Conservation (phyloP, 2,888 invertebrate species). For the Melitaea athalia region DNA sequence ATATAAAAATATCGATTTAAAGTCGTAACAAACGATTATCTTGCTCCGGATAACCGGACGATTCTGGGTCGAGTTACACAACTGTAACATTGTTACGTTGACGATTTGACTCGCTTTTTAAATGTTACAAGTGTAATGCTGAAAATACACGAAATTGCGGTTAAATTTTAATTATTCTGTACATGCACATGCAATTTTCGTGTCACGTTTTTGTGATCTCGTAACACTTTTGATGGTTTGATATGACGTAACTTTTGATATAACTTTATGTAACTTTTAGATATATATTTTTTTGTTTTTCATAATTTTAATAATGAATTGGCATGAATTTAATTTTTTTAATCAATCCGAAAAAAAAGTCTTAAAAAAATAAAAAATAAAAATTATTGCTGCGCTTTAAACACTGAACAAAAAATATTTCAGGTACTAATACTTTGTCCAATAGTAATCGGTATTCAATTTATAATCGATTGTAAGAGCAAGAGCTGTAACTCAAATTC, state of each 20-base stretch:
- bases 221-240: conserved; percentile 1
- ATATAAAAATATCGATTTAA: neutral
- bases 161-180: conserved; percentile 14
- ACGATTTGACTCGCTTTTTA: conserved; percentile 52
- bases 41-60: conserved; percentile 29
- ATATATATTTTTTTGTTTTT: neutral
- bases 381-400: too few species aligned
- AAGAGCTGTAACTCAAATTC: neutral
- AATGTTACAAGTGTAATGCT: conserved; percentile 48
- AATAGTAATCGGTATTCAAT: too few species aligned
- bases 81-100: conserved; percentile 49
- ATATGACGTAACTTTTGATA: neutral
- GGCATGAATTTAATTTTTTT: too few species aligned
- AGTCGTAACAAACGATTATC: conserved; percentile 25
- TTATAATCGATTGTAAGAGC: neutral
- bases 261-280: neutral
- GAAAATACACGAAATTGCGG: conserved; percentile 35
- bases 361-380: too few species aligned
- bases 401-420: too few species aligned
- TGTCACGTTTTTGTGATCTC: neutral
- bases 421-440: too few species aligned
- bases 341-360: too few species aligned
- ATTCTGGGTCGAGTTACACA: conserved; percentile 35
- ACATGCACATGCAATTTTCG: conserved; percentile 18
- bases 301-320: too few species aligned